Evolutionary conservation across 1,140 invertebrate genomes (phyloP).

Genomic region (Ceratoteleas bidentatus): DNA sequence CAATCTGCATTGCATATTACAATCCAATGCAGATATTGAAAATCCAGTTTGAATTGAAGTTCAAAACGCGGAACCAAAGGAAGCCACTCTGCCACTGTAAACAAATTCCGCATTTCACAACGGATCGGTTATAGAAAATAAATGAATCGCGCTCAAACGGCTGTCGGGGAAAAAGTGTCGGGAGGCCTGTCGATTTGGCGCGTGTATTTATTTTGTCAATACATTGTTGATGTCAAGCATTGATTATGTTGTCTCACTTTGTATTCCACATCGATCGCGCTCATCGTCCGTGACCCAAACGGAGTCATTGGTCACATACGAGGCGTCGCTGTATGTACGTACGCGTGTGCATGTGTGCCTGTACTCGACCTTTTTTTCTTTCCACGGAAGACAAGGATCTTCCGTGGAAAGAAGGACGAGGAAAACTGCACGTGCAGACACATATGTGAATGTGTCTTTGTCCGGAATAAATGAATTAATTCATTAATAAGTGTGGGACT

Average conservation of each 20-base stretch:
- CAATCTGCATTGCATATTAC: too few relatives aligned
- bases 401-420: too few relatives aligned
- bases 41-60: too few relatives aligned
- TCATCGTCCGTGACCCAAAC: conserved; percentile 60
- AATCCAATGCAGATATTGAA: too few relatives aligned
- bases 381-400: conserved; percentile 17
- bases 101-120: background rate
- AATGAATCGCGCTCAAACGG: background rate
- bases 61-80: too few relatives aligned
- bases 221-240: conserved; percentile 40
- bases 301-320: conserved; percentile 42
- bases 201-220: conserved; percentile 16
- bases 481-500: too few relatives aligned
- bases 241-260: conserved; percentile 38
- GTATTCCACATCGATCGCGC: conserved; percentile 54
- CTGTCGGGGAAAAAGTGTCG: background rate
- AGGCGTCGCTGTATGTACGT: conserved; percentile 30
- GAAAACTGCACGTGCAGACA: too few relatives aligned
- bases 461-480: too few relatives aligned
- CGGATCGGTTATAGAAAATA: background rate
- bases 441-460: too few relatives aligned
- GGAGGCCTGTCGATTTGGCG: background rate
- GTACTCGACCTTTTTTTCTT: conserved; percentile 26
- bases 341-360: conserved; percentile 56
- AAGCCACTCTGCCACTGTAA: background rate